Evolutionary conservation across 2,888 invertebrate species (phyloP), one percentile per base, ranked within the genome.

Genomic region (Melikaiella ostensackeni): DNA sequence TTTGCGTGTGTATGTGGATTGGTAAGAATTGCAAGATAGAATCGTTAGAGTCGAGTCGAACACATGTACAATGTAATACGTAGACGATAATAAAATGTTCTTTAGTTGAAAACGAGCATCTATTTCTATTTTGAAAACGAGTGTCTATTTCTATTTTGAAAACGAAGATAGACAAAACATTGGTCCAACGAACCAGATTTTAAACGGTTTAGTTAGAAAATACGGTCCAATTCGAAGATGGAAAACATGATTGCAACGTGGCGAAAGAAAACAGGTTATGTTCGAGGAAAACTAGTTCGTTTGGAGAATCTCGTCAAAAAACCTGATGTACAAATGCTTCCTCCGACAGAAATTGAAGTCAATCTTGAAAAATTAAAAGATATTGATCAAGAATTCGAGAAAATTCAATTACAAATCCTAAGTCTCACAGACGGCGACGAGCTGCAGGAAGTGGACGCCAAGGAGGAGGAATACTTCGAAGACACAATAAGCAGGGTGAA

Each of bases 121-220:
- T n/a, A n/a, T n/a, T n/a, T n/a, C n/a, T n/a, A n/a, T n/a, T n/a
- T n/a, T n/a, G n/a, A n/a, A n/a, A n/a, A n/a, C n/a, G n/a, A n/a
- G n/a, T n/a, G n/a, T n/a, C n/a, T n/a, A n/a, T n/a, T n/a, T n/a
- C n/a, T n/a, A n/a, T n/a, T n/a, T 33, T 33, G 33, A 33, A 33
- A 33, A 33, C 33, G 6, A 33, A 6, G 3, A 6, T 33, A 33
- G 33, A 33, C 33, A 33, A 33, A 33, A 89, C 89, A 89, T 80
- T 86, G 78, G 11, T 83, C 80, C 75, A 50, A 50, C 66, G 50
- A 38, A 5, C 74, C 24, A 21, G 50, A 70, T 70, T 19, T 42
- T 66, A 1, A 8, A 66, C 8, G 21, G 21, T n/a, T n/a, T 66
- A 38, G 8, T n/a, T 3, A 42, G 46, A 19, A 66, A 42, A 24